phyloP scores from a whole-genome alignment of 2,888 invertebrate species.

The Polydrusus tereticollis region DNA sequence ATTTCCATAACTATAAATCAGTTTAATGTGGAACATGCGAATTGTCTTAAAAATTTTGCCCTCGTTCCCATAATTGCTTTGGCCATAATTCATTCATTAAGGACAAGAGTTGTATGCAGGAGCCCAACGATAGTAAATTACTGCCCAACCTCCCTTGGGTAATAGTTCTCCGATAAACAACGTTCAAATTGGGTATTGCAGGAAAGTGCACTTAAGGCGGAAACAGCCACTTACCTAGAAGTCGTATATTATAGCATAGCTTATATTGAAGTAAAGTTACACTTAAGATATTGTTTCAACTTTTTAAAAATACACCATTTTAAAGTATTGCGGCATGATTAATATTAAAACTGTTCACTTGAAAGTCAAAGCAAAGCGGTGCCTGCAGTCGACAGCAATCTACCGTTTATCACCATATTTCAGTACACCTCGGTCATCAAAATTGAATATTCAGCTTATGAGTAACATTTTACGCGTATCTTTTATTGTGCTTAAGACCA shows the following conservation, averaged over 20 bases:
- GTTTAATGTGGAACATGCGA: conserved; percentile 25
- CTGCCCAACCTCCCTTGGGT: conserved; percentile 18
- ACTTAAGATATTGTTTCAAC: too few relatives aligned
- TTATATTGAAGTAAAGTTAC: neutral
- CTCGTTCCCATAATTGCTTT: conserved; percentile 33
- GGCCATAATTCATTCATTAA: conserved; percentile 37
- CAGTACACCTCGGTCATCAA: too few relatives aligned
- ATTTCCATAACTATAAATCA: conserved; percentile 41
- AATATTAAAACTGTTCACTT: too few relatives aligned
- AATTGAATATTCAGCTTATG: too few relatives aligned
- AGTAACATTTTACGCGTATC: too few relatives aligned
- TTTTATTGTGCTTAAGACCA: too few relatives aligned
- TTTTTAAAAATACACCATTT: too few relatives aligned
- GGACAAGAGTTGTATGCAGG: conserved; percentile 22
- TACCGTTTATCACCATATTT: too few relatives aligned
- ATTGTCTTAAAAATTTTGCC: conserved; percentile 31
- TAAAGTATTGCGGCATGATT: too few relatives aligned
- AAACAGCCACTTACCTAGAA: conserved; percentile 12
- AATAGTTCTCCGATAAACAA: conserved; percentile 20
- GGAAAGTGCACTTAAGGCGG: neutral
- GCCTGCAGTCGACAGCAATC: too few relatives aligned
- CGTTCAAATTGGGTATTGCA: conserved; percentile 10
- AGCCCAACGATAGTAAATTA: conserved; percentile 8
- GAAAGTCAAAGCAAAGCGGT: too few relatives aligned
- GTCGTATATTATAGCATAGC: conserved; percentile 3